Evolutionary conservation across 1,140 invertebrate species (phyloP), one percentile per base, ranked within the genome.

Genomic region (Halyomorpha halys): DNA sequence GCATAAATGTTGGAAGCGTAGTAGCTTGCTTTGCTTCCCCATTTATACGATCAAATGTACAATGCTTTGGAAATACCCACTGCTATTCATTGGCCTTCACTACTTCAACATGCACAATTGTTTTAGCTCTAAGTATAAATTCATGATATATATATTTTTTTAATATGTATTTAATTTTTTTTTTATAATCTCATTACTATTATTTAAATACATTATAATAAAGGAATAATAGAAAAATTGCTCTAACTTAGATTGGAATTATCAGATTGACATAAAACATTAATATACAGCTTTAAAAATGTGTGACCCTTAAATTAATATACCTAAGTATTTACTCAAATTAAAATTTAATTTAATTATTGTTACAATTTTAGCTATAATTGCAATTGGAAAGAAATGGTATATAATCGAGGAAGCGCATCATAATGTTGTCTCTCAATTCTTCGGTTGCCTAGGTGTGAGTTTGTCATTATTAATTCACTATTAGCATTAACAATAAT

Each of bases 61-160:
- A 82, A 64, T 91, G 88, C 74, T 86, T 88, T 70, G 84, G 81
- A 0, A 79, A 82, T 49, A 83, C 86, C 66, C 80, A 80, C 15
- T 91, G 89, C 72, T 91, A 90, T 72, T 79, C 86, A 5, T 72
- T 90, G 16, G 87, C 86, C 0, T 91, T 91, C 75, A 86, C 86
- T 30, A 80, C 90, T 67, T 86, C 88, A 3, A 84, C 86, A 0
- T 63, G 81, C 30, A 73, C 89, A 3, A 84, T 88, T 75, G 68
- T 86, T 19, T 69, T 85, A 51, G 82, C 85, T 14, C 75, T 84
- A 44, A 66, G 83, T 86, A 71, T 76, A 74, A 27, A 13, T 49
- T 49, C 45, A 47, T n/a, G 2, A 13, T 13, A 39, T 39, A 11
- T 39, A 39, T 39, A 39, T 8, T 39, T 39, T 11, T 4, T 30